Evolutionary conservation across 2,797 vertebrate species (phyloP), one percentile per base, ranked within the genome.

Genomic region (Parotocinclus haroldoi): DNA sequence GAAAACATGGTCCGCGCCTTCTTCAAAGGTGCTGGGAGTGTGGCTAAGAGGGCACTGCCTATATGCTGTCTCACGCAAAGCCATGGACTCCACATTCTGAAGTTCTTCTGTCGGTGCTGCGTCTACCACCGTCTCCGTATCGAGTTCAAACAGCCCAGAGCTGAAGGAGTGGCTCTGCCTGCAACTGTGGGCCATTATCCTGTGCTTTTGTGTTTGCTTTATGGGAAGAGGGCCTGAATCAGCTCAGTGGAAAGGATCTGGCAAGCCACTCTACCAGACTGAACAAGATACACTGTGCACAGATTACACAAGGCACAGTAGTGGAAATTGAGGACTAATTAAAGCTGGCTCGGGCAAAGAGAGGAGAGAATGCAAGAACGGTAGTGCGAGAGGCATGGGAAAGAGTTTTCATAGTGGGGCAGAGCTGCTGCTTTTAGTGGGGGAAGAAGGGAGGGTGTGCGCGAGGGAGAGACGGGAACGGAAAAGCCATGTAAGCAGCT

Each of bases 291-390:
- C 92, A 92, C 88, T 91, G 91, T 88, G 90, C 89, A 90, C 90
- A 86, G 87, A 92, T 95, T 93, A 93, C 91, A 93, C 90, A 92
- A 92, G 90, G 90, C 89, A 91, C 91, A 91, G 80, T 91, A 90
- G 89, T 84, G 91, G 88, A 88, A 45, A 57, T 84, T 75, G 75
- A 89, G 91, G 90, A 89, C 91, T 91, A 93, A 94, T 93, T 94
- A 94, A 91, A 90, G 86, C 82, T 65, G 64, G 89, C 89, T 90
- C 89, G 90, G 90, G 85, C 73, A 75, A 76, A 73, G 81, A 80
- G n/a, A 13, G 19, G 14, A 53, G 49, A 37, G 53, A 46, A 38
- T 40, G 42, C 27, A 58, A 54, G 45, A 50, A 40, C 7, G 37
- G 10, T 39, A 48, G 42, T 44, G 52, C 66, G 62, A 45, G 49